Evolutionary conservation across 2,888 invertebrate genomes (phyloP), one percentile per base, ranked within the genome.

Genomic region (Acleris sparsana): DNA sequence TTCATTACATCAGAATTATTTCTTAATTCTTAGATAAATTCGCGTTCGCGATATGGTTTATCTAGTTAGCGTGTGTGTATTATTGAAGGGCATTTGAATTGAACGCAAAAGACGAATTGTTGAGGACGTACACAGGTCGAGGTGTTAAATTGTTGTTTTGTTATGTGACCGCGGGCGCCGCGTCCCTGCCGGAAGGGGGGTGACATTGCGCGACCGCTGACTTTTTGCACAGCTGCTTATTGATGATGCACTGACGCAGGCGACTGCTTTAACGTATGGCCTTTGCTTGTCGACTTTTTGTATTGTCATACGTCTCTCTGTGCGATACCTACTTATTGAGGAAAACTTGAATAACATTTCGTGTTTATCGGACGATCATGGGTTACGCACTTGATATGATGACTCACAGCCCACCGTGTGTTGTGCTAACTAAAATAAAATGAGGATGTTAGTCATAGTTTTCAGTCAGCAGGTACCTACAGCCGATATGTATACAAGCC

Each of bases 131-230:
- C 48, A 56, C 51, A 59, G 68, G 68, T 62, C 67, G 70, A 66
- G 61, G 49, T 62, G 62, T 69, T 83, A 86, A 85, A 84, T 85
- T 87, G 87, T 86, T 86, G 83, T 82, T 73, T 69, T 63, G 63
- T 67, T 60, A 65, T 73, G 71, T 71, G 69, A 69, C 63, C 71
- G 77, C 76, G 80, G 79, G 73, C 82, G 78, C 73, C 75, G 76
- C 78, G 88, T 83, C 87, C 86, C 80, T 83, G 81, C 82, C 84
- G 86, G 86, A 86, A 87, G 85, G 83, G 82, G 82, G 88, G 87
- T 89, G 89, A 90, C 90, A 85, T 90, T 89, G 86, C 73, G 75
- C 81, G 89, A 88, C 89, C 89, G 88, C 86, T 80, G 74, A 76
- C 69, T 74, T 88, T 86, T 85, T 83, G 80, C 81, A 82, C 83